Percentiles rank a stretch among this genome's conserved stretches.
These are phyloP conservation scores for Pachymerium ferrugineum DNA, from an alignment of 2,888 invertebrate genomes.

Conservation along the genomic window DNA sequence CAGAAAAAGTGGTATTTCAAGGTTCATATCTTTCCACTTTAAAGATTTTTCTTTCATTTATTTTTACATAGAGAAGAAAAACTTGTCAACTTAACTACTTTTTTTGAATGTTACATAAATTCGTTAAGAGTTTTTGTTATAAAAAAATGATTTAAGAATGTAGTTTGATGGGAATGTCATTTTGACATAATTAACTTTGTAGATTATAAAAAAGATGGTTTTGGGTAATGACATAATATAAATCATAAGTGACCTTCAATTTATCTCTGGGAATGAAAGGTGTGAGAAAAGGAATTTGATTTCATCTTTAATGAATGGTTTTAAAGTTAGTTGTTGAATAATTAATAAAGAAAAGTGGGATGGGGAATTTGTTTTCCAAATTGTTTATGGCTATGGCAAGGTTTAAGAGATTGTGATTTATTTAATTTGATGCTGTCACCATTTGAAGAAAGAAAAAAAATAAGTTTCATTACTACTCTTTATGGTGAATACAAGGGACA, in stretches of 20 bases:
- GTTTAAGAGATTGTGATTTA: not conserved
- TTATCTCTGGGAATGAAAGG: not conserved
- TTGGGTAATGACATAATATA: not conserved
- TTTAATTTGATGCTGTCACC: slow-evolving; percentile 6
- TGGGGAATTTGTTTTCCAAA: not conserved
- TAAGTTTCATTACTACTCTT: too few relatives aligned
- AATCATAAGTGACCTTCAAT: not conserved
- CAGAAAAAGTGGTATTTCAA: slow-evolving; percentile 6
- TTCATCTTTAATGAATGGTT: slow-evolving; percentile 16
- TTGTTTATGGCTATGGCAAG: not conserved
- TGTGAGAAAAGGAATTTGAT: slow-evolving; percentile 10
- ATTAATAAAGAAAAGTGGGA: not conserved
- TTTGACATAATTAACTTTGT: not conserved
- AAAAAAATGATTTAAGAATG: not conserved
- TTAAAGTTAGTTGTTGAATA: slow-evolving; percentile 2
- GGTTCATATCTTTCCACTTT: not conserved
- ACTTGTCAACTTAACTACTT: not conserved
- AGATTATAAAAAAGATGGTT: not conserved
- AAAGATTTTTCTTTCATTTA: too few relatives aligned
- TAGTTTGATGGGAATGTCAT: slow-evolving; percentile 5
- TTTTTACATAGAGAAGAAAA: too few relatives aligned
- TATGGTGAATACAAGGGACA: too few relatives aligned
- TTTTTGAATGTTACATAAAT: not conserved
- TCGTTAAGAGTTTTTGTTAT: not conserved
- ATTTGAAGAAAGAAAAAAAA: too few relatives aligned